Base-by-base conservation (phyloP, 2,113 vertebrate genomes). In the Isichthys henryi region DNA sequence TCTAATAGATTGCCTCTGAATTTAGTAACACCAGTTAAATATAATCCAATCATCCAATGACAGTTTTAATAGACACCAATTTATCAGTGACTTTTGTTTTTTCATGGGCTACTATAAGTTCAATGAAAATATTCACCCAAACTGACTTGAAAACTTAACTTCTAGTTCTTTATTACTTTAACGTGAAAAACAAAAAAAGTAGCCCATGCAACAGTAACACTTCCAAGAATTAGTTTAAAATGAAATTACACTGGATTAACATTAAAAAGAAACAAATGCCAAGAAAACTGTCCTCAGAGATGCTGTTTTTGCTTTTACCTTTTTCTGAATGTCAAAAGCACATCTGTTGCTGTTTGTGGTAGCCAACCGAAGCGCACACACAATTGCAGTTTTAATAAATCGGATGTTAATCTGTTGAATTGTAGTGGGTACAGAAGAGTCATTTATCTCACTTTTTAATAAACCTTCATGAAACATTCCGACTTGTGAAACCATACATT, bases 201-300 rank as follows among this genome's bases (percentile, higher is more conserved):
- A 84, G 45, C 39, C 43, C 39, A 45, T 45, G 21, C 45, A 48
- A n/a, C 39, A 83, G 19, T 83, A 39, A n/a, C 31, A 35, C 70
- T 39, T 39, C 31, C 70, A 77, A 77, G 15, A 77, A 77, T 39
- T 77, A 10, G 43, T 23, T 48, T 23, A 48, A 84, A 0, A 84
- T 21, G 15, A 23, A 46, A 48, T 84, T 11, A 84, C 45, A 48
- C 45, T 84, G 82, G 82, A 84, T 84, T 48, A 48, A 84, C 39
- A 48, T 48, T 23, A 45, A 84, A 83, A 45, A 9, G 19, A 45
- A 83, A 21, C 8, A 48, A 17, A 35, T 52, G 49, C 49, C 52
- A 58, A 87, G 87, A 23, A 66, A 88, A 62, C 87, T 88, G 31
- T 45, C 35, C 87, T 88, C 39, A 66, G 86, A 19, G 52, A 39